Percentiles rank a stretch among this genome's conserved stretches.
Conservation (phyloP, 2,888 invertebrate species). For the Odontocolon sp. region DNA sequence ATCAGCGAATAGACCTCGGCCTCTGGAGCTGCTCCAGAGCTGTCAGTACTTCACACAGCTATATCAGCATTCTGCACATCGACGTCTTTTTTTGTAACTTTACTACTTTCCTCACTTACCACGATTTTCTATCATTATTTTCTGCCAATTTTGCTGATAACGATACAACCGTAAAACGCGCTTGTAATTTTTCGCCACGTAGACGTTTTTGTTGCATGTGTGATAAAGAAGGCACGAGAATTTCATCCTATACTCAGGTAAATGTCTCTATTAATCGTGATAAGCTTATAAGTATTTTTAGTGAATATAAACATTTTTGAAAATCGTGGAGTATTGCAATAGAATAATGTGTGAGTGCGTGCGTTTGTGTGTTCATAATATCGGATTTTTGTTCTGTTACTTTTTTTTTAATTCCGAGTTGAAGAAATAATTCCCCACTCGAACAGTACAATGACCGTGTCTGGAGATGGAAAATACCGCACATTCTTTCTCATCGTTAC, state of each 20-base stretch:
- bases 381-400: background rate
- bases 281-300: no score
- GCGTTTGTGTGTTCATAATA: background rate
- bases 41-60: no score
- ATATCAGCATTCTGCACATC: no score
- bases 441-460: slow-evolving; percentile 7
- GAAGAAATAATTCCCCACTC: background rate
- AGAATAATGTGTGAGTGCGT: background rate
- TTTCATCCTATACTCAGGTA: slow-evolving; percentile 84
- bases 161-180: slow-evolving; percentile 3
- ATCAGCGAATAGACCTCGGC: slow-evolving; percentile 62
- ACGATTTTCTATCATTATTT: slow-evolving; percentile 4
- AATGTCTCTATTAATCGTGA: no score
- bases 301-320: no score
- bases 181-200: slow-evolving; percentile 28
- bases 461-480: slow-evolving; percentile 22
- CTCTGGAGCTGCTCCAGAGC: slow-evolving; percentile 39
- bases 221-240: slow-evolving; percentile 84
- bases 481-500: background rate
- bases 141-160: background rate
- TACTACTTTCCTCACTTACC: no score
- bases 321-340: no score
- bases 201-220: slow-evolving; percentile 70
- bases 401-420: background rate
- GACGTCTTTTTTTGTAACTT: no score